A percentile compares a stretch with the other conserved stretches of the same genome.
phyloP scores from a whole-genome alignment of 2,113 vertebrate genomes.

The Illadopsis cleaveri region DNA sequence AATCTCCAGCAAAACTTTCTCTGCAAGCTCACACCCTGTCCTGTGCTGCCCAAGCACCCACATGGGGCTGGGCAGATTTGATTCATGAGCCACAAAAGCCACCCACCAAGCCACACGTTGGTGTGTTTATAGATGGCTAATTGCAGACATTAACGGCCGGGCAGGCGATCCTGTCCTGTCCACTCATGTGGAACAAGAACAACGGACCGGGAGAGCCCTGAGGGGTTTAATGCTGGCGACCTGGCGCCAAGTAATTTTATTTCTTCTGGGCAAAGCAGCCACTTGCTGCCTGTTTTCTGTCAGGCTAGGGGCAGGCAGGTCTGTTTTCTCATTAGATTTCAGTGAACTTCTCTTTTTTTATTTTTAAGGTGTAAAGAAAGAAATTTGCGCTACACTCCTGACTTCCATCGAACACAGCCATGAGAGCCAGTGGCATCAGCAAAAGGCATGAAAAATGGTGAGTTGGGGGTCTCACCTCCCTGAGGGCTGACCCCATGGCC shows the following conservation, averaged over 20 bases:
- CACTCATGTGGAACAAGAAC: not conserved
- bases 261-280: not conserved
- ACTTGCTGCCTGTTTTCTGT: not conserved
- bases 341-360: not conserved
- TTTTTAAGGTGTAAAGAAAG: not conserved
- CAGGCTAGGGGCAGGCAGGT: not conserved
- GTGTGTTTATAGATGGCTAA: not conserved
- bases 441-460: accelerated
- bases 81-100: not conserved
- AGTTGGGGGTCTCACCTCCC: not conserved
- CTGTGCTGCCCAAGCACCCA: accelerated
- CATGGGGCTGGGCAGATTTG: not conserved
- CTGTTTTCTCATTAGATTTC: not conserved
- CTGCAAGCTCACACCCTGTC: accelerated
- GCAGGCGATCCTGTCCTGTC: not conserved
- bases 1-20: not conserved
- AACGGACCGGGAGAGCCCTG: accelerated
- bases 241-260: not conserved
- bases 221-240: not conserved
- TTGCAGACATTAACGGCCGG: accelerated
- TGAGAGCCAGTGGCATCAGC: not conserved
- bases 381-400: accelerated
- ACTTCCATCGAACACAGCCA: accelerated
- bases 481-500: not conserved
- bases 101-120: not conserved